These are phyloP conservation scores for Stomatorhinus ivindoensis DNA, from an alignment of 2,113 vertebrate genomes.

Conservation along the genomic window DNA sequence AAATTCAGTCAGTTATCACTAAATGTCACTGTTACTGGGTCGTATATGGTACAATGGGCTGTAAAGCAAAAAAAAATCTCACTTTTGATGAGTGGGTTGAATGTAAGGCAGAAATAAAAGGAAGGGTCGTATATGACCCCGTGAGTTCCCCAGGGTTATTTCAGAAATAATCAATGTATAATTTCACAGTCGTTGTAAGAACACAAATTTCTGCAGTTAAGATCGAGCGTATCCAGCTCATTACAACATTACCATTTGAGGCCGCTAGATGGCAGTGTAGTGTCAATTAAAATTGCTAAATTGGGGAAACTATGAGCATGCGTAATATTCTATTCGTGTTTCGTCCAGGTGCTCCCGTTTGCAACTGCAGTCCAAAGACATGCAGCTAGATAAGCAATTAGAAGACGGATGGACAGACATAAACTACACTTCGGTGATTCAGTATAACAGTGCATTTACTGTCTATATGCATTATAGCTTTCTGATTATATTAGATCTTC, in stretches of 20 bases:
- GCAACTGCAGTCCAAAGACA: background rate
- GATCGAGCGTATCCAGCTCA: background rate
- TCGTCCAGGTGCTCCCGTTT: background rate
- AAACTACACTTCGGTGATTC: background rate
- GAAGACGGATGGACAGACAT: background rate
- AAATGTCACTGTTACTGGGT: too few relatives aligned
- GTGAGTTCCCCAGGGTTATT: background rate
- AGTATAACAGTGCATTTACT: background rate
- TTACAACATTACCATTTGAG: background rate
- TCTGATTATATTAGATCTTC: background rate
- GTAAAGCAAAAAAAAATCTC: too few relatives aligned
- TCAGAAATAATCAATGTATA: background rate
- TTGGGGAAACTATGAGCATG: background rate
- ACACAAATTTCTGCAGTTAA: background rate
- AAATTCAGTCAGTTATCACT: too few relatives aligned
- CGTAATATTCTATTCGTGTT: background rate
- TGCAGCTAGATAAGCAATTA: background rate
- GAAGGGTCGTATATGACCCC: too few relatives aligned
- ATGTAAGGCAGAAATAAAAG: too few relatives aligned
- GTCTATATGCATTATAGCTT: background rate
- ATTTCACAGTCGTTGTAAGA: background rate
- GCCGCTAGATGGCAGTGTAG: background rate
- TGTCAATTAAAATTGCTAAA: background rate
- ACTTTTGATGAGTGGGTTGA: too few relatives aligned
- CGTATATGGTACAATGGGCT: too few relatives aligned